phyloP scores from a whole-genome alignment of 2,797 vertebrate species.

The Podarcis lilfordi region DNA sequence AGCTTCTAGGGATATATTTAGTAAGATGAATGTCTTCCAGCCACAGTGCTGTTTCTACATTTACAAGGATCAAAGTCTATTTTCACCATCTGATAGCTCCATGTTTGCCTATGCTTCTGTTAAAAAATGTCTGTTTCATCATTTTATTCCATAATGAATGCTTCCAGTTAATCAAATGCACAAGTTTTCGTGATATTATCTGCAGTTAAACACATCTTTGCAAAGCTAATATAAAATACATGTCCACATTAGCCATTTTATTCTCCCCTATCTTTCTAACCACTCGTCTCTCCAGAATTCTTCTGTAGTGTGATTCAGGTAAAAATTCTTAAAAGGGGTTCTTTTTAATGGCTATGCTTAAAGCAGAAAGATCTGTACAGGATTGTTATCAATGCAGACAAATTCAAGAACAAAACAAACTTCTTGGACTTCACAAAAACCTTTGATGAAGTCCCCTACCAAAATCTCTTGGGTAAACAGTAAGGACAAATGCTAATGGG shows the following conservation, averaged over 20 bases:
- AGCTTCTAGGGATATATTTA: constrained; percentile 32
- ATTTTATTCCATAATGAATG: constrained; percentile 38
- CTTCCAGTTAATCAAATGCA: constrained; percentile 39
- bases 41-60: constrained; percentile 8
- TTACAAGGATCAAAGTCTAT: constrained; percentile 44
- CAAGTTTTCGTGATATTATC: constrained; percentile 17
- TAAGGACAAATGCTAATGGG: too few relatives aligned
- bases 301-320: neutral
- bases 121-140: constrained; percentile 41
- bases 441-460: too few relatives aligned
- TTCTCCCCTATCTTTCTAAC: neutral
- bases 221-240: constrained; percentile 46
- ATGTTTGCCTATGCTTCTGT: constrained; percentile 43
- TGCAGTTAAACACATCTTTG: constrained; percentile 33
- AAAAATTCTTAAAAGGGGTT: neutral
- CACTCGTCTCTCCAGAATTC: too few relatives aligned
- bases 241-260: constrained; percentile 7
- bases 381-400: too few relatives aligned
- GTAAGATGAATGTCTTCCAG: constrained; percentile 18
- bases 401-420: too few relatives aligned
- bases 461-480: too few relatives aligned
- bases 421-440: too few relatives aligned
- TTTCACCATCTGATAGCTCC: constrained; percentile 31
- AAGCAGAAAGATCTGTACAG: too few relatives aligned
- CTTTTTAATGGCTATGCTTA: too few relatives aligned